Evolutionary conservation across 2,888 invertebrate species (phyloP), one percentile per base, ranked within the genome.

Genomic region (Chloromyia formosa): DNA sequence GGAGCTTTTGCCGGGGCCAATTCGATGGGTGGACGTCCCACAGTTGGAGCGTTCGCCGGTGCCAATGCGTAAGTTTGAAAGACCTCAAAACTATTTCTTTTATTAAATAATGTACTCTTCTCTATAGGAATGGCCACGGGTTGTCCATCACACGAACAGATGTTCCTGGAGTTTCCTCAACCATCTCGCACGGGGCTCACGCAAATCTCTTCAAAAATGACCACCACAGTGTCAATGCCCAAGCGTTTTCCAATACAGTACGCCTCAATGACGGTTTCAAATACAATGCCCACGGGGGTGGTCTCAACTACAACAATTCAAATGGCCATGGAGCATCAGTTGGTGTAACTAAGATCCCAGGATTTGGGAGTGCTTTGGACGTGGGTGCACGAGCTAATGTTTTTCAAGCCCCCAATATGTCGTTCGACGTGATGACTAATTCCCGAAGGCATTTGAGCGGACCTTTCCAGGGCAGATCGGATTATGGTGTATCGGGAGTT

Each of bases 351-450:
- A 80, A 80, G 18, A 77, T 82, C 27, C 82, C 83, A 1, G 77
- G 82, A 64, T 77, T 78, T 12, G 77, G 82, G 68, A 77, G 79
- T 9, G 79, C 78, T 0, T 73, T 80, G 68, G 78, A 80, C 54
- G 79, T 81, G n/a, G 75, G 62, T 1, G 83, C 79, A 1, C 79
- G 22, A 1, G 82, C 80, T 1, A 84, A 83, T 72, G 69, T 83
- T 0, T 78, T 80, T 74, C 78, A 77, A 10, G 82, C 82, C 1
- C 77, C 79, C 5, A 79, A 78, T 77, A 75, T 81, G 1, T 80
- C 82, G n/a, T 35, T 83, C 60, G 79, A 80, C 77, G 77, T 82
- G 58, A 81, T 78, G 20, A 82, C 79, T 12, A 80, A 78, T 78
- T 82, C 81, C 1, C 69, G 77, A 0, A 79, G 78, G 1, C 80